These are phyloP conservation scores for Ara ararauna DNA, from an alignment of 2,797 vertebrate species.

Conservation along the genomic window DNA sequence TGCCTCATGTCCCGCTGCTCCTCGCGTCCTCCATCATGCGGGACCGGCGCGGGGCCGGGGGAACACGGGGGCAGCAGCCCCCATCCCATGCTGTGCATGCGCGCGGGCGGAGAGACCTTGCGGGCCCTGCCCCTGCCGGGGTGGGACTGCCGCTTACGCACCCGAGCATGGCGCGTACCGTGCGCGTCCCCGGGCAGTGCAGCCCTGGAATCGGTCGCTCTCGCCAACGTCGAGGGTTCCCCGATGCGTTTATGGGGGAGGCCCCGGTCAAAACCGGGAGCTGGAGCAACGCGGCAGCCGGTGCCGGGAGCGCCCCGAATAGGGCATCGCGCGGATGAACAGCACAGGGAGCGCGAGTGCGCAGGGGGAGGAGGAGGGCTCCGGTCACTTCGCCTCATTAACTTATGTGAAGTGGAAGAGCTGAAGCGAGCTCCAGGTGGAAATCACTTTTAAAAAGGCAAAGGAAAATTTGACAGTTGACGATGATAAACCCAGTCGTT, in stretches of 20 bases:
- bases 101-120: no score
- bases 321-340: not conserved
- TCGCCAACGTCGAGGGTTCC: rapidly evolving
- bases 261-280: no score
- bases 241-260: not conserved
- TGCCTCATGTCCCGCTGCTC: no score
- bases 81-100: no score
- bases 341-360: not conserved
- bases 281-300: no score
- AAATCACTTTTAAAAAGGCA: not conserved
- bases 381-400: rapidly evolving
- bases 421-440: not conserved
- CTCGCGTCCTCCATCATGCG: not conserved
- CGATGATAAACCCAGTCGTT: not conserved
- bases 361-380: not conserved
- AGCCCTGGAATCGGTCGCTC: no score
- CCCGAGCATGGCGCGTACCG: rapidly evolving
- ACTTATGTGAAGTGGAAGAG: not conserved
- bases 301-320: not conserved
- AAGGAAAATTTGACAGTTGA: not conserved
- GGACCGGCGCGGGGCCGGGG: no score
- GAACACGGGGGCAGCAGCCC: no score
- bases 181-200: no score
- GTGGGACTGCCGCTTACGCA: not conserved
- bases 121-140: no score